phyloP scores from a whole-genome alignment of 2,113 vertebrate species.

The human region DNA sequence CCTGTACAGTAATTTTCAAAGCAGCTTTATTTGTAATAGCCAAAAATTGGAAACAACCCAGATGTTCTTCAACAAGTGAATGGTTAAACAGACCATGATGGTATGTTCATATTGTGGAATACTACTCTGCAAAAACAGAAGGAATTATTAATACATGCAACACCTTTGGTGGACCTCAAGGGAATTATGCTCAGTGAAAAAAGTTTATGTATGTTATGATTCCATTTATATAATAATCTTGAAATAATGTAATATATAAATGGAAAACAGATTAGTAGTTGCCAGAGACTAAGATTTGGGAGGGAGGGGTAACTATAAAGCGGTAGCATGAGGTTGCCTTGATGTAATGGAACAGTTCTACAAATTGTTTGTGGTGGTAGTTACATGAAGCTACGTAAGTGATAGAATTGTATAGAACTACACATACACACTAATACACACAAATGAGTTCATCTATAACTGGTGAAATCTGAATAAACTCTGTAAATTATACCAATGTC shows the following conservation, averaged over 20 bases:
- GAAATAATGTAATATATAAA: background rate
- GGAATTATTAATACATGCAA: background rate
- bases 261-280: background rate
- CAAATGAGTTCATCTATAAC: background rate
- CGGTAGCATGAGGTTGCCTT: background rate
- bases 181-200: background rate
- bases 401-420: background rate
- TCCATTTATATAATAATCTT: background rate
- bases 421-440: background rate
- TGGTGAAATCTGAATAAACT: constrained; percentile 4
- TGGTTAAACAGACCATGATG: background rate
- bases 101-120: background rate
- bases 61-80: background rate
- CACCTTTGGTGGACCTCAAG: background rate
- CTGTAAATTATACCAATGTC: background rate
- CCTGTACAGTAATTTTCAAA: background rate
- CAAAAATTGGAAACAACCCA: background rate
- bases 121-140: background rate
- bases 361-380: background rate
- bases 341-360: background rate
- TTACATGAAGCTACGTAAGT: background rate
- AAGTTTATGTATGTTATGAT: background rate
- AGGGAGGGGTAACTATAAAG: background rate
- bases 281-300: background rate
- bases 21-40: background rate